Conservation (phyloP, 2,888 invertebrate species). For the Zaprionus obscuricornis region DNA sequence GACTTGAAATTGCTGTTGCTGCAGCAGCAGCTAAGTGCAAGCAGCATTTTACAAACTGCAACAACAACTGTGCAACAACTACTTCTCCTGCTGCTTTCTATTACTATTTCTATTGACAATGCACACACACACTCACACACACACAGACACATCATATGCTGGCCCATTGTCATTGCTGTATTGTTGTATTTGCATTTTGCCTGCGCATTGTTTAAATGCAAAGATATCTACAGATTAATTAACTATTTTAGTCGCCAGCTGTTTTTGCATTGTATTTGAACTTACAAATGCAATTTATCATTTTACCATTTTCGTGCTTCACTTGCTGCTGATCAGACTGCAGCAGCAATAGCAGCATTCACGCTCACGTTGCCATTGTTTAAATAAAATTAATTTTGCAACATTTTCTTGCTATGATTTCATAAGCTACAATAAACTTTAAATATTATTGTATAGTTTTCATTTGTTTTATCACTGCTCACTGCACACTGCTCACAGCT, state of each 20-base stretch:
- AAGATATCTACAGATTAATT: constrained; percentile 60
- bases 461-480: too few species aligned
- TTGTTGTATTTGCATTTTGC: constrained; percentile 26
- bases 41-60: not conserved
- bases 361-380: too few species aligned
- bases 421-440: too few species aligned
- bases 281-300: constrained; percentile 39
- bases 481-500: too few species aligned
- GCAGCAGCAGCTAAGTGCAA: constrained; percentile 33
- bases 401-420: too few species aligned
- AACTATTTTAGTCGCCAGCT: constrained; percentile 52
- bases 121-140: too few species aligned
- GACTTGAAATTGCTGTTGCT: too few species aligned
- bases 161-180: too few species aligned
- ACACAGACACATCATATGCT: too few species aligned
- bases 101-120: constrained; percentile 38
- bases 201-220: constrained; percentile 50
- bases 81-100: not conserved
- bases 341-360: constrained; percentile 6
- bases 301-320: constrained; percentile 28
- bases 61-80: not conserved
- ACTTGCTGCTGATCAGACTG: constrained; percentile 25
- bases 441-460: too few species aligned
- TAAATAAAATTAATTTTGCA: too few species aligned
- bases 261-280: constrained; percentile 2